A percentile compares a stretch with the other conserved stretches of the same genome.
phyloP scores from a whole-genome alignment of 2,113 vertebrate genomes.

The Hypanus sabinus region DNA sequence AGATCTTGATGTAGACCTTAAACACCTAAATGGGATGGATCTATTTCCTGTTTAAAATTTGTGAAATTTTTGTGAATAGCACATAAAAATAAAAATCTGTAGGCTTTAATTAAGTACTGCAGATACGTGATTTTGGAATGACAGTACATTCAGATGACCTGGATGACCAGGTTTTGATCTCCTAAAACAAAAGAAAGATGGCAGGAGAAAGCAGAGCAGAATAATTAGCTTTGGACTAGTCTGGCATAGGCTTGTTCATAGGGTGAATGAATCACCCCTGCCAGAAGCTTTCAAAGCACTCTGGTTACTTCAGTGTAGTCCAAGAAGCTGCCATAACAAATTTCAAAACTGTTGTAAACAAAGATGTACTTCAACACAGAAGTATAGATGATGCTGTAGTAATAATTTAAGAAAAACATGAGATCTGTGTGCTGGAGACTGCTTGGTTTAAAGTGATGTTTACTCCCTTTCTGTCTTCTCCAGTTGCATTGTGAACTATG shows the following conservation, averaged over 20 bases:
- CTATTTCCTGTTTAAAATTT: not conserved
- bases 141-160: too few species aligned
- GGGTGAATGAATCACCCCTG: not conserved
- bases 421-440: not conserved
- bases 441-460: not conserved
- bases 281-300: not conserved
- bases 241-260: too few species aligned
- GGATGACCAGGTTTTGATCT: not conserved
- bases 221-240: not conserved
- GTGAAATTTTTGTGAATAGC: not conserved
- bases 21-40: not conserved
- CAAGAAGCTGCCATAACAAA: not conserved
- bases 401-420: constrained; percentile 12
- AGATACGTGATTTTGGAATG: not conserved
- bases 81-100: not conserved
- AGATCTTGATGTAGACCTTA: not conserved
- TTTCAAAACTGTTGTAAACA: not conserved
- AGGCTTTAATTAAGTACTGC: not conserved
- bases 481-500: not conserved
- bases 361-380: not conserved
- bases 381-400: not conserved
- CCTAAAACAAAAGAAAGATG: not conserved
- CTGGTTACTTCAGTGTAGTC: not conserved
- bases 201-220: not conserved
- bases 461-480: not conserved